Percentiles rank a stretch among this genome's conserved stretches.
These are phyloP conservation scores for Pyxicephalus adspersus DNA, from an alignment of 2,113 vertebrate species.

Conservation along the genomic window DNA sequence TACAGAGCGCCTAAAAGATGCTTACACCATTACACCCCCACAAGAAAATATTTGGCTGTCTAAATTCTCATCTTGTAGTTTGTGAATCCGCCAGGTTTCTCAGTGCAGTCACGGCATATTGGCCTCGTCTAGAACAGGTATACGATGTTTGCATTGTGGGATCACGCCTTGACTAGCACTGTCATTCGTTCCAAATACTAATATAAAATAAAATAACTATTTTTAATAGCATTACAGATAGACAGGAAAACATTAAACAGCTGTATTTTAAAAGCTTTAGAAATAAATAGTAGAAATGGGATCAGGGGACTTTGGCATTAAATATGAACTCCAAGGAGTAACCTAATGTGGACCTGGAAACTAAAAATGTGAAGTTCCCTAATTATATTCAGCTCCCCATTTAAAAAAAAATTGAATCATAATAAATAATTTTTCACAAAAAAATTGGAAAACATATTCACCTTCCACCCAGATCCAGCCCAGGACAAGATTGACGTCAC, in stretches of 20 bases:
- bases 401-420: too few relatives aligned
- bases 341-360: too few relatives aligned
- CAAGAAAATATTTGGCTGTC: neutral
- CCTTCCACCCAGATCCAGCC: too few relatives aligned
- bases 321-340: too few relatives aligned
- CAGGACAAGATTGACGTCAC: too few relatives aligned
- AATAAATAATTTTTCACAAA: too few relatives aligned
- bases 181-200: neutral
- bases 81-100: neutral
- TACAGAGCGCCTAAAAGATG: conserved; percentile 23
- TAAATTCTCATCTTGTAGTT: neutral
- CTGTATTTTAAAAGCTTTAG: neutral
- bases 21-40: conserved; percentile 15
- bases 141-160: neutral
- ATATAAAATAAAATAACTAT: conserved; percentile 3
- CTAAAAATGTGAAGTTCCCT: too few relatives aligned
- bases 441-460: too few relatives aligned
- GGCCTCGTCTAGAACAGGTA: conserved; percentile 28
- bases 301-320: too few relatives aligned
- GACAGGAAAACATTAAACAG: neutral
- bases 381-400: too few relatives aligned
- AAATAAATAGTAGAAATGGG: neutral
- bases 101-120: neutral
- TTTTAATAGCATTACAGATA: conserved; percentile 9
- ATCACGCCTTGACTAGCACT: conserved; percentile 14